Evolutionary conservation across 92 coral and sea anemone genomes (phyloP).

Genomic region (Montipora capitata): DNA sequence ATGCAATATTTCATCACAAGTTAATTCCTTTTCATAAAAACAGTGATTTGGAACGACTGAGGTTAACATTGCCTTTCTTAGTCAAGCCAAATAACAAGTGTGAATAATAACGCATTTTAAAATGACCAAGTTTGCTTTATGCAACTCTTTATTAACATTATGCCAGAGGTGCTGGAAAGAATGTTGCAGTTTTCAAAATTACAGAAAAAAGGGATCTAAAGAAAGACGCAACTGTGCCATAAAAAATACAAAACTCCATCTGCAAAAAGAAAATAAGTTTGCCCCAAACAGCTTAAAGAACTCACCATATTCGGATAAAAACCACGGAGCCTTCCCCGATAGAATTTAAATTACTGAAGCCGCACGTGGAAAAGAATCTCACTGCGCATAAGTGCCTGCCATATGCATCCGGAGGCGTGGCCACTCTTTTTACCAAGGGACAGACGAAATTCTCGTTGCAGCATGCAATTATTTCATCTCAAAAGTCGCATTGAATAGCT

Average conservation of each 20-base stretch:
- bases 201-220: too few species aligned
- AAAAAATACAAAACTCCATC: neutral
- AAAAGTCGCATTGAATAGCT: neutral
- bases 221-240: neutral
- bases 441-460: too few species aligned
- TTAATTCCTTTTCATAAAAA: too few species aligned
- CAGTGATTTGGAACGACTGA: too few species aligned
- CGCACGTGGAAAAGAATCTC: constrained; percentile 34
- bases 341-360: neutral
- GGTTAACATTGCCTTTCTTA: neutral
- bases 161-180: too few species aligned
- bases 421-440: neutral
- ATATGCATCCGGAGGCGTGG: constrained; percentile 16
- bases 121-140: too few species aligned
- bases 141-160: neutral
- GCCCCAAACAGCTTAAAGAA: neutral
- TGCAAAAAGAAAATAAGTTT: neutral
- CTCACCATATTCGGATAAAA: constrained; percentile 45
- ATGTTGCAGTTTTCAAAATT: neutral
- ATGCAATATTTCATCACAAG: constrained; percentile 9
- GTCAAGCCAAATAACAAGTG: neutral
- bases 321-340: constrained; percentile 1
- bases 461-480: neutral
- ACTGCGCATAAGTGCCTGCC: constrained; percentile 38
- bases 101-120: neutral